These are phyloP conservation scores for Mallotus villosus DNA, from an alignment of 2,797 vertebrate species.

Conservation along the genomic window DNA sequence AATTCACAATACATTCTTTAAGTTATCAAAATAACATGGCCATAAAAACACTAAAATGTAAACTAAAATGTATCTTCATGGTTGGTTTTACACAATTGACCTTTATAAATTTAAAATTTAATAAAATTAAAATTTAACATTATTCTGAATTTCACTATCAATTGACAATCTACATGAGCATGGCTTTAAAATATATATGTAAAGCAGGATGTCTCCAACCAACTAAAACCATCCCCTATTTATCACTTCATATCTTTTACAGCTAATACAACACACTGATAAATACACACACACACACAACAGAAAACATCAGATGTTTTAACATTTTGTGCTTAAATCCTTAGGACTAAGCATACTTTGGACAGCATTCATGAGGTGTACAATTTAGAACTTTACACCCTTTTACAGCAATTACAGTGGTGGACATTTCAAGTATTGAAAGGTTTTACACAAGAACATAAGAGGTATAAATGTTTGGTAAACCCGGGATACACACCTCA, in stretches of 20 bases:
- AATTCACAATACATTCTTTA: slow-evolving; percentile 10
- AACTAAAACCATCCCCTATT: background rate
- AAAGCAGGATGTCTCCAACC: too few relatives aligned
- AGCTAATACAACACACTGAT: background rate
- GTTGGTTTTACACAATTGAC: too few relatives aligned
- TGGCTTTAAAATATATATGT: too few relatives aligned
- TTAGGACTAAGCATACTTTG: background rate
- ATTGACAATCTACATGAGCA: background rate
- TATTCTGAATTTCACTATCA: background rate
- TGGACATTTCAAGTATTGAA: too few relatives aligned
- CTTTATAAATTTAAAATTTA: too few relatives aligned
- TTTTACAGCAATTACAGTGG: background rate
- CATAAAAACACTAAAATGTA: background rate
- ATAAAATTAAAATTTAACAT: too few relatives aligned
- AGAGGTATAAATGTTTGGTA: background rate
- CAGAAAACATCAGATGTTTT: background rate
- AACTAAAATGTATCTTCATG: too few relatives aligned
- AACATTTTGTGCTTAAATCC: background rate
- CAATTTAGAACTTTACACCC: background rate
- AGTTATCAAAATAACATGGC: slow-evolving; percentile 4
- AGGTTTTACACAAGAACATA: background rate
- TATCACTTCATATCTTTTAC: background rate
- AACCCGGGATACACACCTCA: background rate
- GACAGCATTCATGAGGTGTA: background rate
- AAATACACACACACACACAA: background rate